Base-by-base conservation (phyloP, 1,140 invertebrate species). In the Aphis craccivora region DNA sequence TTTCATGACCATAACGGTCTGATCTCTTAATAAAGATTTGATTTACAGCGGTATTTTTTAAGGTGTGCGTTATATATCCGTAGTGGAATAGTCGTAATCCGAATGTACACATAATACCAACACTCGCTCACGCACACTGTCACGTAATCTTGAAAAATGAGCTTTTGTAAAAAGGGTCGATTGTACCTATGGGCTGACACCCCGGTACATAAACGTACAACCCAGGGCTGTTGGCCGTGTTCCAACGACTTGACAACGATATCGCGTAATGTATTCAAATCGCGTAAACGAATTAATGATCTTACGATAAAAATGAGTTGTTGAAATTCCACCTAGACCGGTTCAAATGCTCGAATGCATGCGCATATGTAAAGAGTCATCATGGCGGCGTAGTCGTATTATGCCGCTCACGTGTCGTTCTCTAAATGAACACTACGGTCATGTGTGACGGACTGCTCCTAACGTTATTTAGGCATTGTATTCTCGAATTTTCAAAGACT, bases 121-220 rank as follows among this genome's bases (percentile, higher is more conserved):
- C 45, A 37, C 48, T 8, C 87, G 20, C 87, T 5, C 87, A 60
- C 53, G 37, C 25, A 22, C 35, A 37, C 53, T 90, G 89, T 90
- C 89, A 43, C 89, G 89, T 90, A 90, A 90, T 90, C 89, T 90
- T 90, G 89, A 90, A 90, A 90, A 90, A 90, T 67, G 89, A 67
- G 89, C 37, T 90, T 90, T 90, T 60, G 53, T 23, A 43, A 48
- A 60, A 90, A 67, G 53, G 89, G 89, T 90, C 53, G 89, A 60
- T 37, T 51, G n/a, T 37, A 55, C 51, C n/a, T 40, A 90, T 25
- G 89, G 53, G 35, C 51, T 60, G 23, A 60, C 23, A 60, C 53
- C 30, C 35, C 9, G 88, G 89, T 43, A 60, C 89, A 67, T 90
- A 90, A 60, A 90, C 53, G 55, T 67, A n/a, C 88, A 53, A n/a